Conservation (phyloP, 2,888 invertebrate species). For the Campoletis raptor region DNA sequence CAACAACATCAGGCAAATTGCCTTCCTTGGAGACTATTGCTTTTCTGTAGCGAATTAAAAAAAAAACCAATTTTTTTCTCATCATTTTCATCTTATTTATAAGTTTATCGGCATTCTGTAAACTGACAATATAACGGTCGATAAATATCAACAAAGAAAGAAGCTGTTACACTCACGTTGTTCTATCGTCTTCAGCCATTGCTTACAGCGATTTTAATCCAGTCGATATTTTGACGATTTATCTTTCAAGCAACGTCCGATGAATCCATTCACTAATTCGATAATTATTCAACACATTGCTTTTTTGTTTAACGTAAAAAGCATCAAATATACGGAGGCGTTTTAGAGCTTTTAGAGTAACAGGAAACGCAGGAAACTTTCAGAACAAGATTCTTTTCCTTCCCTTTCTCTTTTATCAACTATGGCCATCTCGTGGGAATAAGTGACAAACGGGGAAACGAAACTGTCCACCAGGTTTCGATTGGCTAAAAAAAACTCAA, state of each 20-base stretch:
- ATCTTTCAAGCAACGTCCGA: not conserved
- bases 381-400: not conserved
- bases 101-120: not conserved
- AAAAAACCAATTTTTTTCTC: conserved; percentile 3
- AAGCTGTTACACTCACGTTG: conserved; percentile 30
- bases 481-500: not conserved
- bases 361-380: conserved; percentile 1
- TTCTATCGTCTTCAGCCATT: conserved; percentile 45
- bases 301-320: not conserved
- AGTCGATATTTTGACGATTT: not conserved
- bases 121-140: conserved; percentile 3
- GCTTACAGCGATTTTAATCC: not conserved
- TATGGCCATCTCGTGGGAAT: not conserved
- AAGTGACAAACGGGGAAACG: not conserved
- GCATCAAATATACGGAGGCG: not conserved
- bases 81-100: not conserved
- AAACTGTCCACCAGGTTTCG: not conserved
- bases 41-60: conserved; percentile 25
- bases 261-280: not conserved
- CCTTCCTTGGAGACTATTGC: conserved; percentile 63
- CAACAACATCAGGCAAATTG: conserved; percentile 80
- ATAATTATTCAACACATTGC: conserved; percentile 1
- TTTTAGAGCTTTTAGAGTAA: no score
- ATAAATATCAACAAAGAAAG: conserved; percentile 15
- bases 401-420: not conserved